Evolutionary conservation across 2,888 invertebrate species (phyloP), one percentile per base, ranked within the genome.

Genomic region (Drosophila mimica): DNA sequence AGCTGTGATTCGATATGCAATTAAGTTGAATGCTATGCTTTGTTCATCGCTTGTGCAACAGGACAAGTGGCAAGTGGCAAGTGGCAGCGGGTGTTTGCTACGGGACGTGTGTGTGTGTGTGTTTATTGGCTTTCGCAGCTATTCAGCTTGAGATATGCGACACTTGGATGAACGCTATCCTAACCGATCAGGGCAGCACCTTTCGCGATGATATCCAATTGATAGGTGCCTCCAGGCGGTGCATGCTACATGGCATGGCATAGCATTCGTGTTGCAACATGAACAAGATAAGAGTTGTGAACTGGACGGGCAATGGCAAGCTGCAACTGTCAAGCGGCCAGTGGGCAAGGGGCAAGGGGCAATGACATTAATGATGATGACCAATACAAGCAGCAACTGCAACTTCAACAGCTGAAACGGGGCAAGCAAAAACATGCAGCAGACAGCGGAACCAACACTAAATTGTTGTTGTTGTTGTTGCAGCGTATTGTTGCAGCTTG

Each of bases 391-490:
- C 66, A 68, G 61, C 51, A 54, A 28, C 36, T 46, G 46, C 20
- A 20, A 31, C 30, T 11, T 13, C 54, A 48, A 59, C 59, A 63
- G 75, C 58, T 68, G 51, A 51, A 56, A 34, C n/a, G 43, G 30
- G 25, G 52, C 46, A 56, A 49, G 49, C 63, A 60, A 59, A 52
- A 59, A 70, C 61, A 53, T 65, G 77, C 15, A 38, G 63, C 62
- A 83, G 88, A 88, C 74, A 88, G 86, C 83, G 83, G 83, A 83
- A 88, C 88, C 64, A 83, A 65, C 83, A 69, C 70, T 78, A 67
- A 77, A 77, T 76, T 81, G 70, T 70, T 74, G 68, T 25, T 63
- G 58, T 46, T 7, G 4, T 31, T 53, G 53, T 15, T 31, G 11
- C 51, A n/a, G 51, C 51, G n/a, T 49, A 54, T 5, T 43, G 66